phyloP scores from a whole-genome alignment of 2,888 invertebrate genomes.

The Pseudoips prasinana region DNA sequence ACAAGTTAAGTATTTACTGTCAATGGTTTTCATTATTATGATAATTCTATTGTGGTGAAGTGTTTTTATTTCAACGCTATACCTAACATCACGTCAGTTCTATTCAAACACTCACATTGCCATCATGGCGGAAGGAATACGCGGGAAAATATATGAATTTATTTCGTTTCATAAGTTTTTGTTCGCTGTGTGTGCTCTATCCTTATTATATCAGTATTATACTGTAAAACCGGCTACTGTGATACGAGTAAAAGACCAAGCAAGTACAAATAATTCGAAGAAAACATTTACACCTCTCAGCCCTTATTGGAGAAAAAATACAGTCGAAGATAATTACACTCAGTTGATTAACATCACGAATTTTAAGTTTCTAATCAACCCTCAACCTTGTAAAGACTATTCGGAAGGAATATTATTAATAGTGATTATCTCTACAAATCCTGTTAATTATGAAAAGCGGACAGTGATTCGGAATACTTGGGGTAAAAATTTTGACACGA shows the following conservation, averaged over 20 bases:
- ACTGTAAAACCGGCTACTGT: conserved; percentile 19
- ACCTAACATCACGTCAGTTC: too few relatives aligned
- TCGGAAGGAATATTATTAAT: conserved; percentile 76
- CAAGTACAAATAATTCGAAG: too few relatives aligned
- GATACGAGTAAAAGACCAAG: conserved; percentile 37
- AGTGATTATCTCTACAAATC: conserved; percentile 86
- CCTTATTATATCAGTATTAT: conserved; percentile 43
- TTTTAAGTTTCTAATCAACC: conserved; percentile 84
- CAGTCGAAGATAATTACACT: conserved; percentile 44
- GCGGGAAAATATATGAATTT: too few relatives aligned
- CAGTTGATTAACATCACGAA: conserved; percentile 81
- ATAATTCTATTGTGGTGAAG: too few relatives aligned
- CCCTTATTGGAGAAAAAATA: conserved; percentile 31
- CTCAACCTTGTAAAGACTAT: conserved; percentile 76
- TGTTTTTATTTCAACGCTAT: too few relatives aligned
- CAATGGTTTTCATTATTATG: too few relatives aligned
- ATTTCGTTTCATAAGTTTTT: conserved; percentile 40
- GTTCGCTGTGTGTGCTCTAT: conserved; percentile 32
- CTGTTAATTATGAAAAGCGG: conserved; percentile 84
- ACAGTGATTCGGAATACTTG: conserved; percentile 87
- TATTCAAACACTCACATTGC: too few relatives aligned
- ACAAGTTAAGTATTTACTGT: too few relatives aligned
- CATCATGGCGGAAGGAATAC: too few relatives aligned
- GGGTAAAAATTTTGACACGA: conserved; percentile 81
- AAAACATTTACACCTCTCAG: conserved; percentile 47